Percentiles rank a stretch among this genome's conserved stretches.
Evolutionary conservation across 2,113 vertebrate genomes (phyloP).

Genomic region (Todiramphus chloris): DNA sequence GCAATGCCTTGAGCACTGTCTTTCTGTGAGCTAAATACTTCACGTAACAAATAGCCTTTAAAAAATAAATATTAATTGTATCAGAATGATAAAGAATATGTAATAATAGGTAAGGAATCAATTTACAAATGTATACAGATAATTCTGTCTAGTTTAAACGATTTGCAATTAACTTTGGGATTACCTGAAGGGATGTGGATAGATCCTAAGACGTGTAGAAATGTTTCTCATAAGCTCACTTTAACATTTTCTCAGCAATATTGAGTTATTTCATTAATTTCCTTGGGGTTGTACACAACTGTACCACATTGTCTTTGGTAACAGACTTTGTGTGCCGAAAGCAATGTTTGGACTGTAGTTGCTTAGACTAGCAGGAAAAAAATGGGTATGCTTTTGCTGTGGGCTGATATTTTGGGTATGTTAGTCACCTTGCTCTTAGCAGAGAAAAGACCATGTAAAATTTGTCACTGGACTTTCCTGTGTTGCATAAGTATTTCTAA

Average conservation of each 20-base stretch:
- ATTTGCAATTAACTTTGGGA: not conserved
- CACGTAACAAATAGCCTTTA: not conserved
- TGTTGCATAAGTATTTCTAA: not conserved
- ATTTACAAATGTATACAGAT: not conserved
- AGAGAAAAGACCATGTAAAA: not conserved
- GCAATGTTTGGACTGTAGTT: not conserved
- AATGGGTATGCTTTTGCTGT: not conserved
- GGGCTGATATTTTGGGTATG: not conserved
- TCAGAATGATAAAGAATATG: not conserved
- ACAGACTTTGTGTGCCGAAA: not conserved
- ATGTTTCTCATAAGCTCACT: accelerated
- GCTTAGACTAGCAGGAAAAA: not conserved
- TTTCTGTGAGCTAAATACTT: not conserved
- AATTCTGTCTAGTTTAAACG: not conserved
- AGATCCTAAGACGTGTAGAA: not conserved
- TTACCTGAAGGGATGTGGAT: not conserved
- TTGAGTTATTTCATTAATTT: not conserved
- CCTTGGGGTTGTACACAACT: not conserved
- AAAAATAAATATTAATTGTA: not conserved
- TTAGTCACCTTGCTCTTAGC: not conserved
- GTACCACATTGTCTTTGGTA: not conserved
- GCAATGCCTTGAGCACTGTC: not conserved
- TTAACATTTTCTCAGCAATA: not conserved
- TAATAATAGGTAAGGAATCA: not conserved
- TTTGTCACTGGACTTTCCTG: not conserved